Percentiles rank a stretch among this genome's conserved stretches.
These are phyloP conservation scores for Coreius guichenoti DNA, from an alignment of 2,797 vertebrate species.

Conservation along the genomic window DNA sequence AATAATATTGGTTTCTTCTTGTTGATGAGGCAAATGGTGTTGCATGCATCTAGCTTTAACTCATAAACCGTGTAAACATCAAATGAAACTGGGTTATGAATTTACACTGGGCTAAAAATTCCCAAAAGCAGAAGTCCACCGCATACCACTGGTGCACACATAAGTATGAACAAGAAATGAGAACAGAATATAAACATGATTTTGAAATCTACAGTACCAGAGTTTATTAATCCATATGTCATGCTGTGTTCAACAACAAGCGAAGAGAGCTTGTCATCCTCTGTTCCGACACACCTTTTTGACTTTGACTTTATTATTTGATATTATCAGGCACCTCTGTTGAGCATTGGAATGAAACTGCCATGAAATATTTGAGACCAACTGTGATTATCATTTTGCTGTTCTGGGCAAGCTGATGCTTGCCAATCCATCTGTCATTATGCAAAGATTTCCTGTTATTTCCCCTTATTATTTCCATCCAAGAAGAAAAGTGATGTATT, in stretches of 20 bases:
- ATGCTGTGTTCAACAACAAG: conserved; percentile 42
- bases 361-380: conserved; percentile 50
- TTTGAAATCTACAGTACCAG: conserved; percentile 17
- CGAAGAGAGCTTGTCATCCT: conserved; percentile 38
- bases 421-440: conserved; percentile 43
- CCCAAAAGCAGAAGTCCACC: background rate
- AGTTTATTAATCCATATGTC: conserved; percentile 54
- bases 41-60: background rate
- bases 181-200: background rate
- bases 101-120: background rate
- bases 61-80: background rate
- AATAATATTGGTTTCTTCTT: no score
- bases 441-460: conserved; percentile 41
- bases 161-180: background rate
- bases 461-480: conserved; percentile 39
- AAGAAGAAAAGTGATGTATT: conserved; percentile 42
- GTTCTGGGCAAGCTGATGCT: conserved; percentile 53
- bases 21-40: background rate
- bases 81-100: background rate
- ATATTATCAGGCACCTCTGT: conserved; percentile 21
- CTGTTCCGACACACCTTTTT: conserved; percentile 39
- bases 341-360: conserved; percentile 49
- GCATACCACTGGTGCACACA: background rate
- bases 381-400: conserved; percentile 64
- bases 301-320: conserved; percentile 50